phyloP scores from a whole-genome alignment of 30 jellyfish, hydroid and myxozoan genomes.

The Clytia hemisphaerica region DNA sequence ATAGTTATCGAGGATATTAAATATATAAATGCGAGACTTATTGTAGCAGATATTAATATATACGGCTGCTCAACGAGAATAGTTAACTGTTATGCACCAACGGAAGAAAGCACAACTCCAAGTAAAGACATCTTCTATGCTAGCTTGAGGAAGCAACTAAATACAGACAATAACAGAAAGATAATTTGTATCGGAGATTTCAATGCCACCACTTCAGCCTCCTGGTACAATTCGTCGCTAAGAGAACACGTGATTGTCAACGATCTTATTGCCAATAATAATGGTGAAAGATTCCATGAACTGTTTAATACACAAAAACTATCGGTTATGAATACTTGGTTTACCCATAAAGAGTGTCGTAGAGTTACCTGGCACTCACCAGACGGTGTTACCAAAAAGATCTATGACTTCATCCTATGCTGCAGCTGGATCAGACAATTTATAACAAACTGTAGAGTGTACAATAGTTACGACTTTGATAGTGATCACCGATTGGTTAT shows the following conservation, averaged over 20 bases:
- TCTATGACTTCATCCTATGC: not conserved
- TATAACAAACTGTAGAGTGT: slow-evolving; percentile 1
- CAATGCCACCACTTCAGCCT: not conserved
- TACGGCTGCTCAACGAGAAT: not conserved
- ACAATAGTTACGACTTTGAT: slow-evolving; percentile 9
- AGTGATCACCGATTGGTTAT: slow-evolving; percentile 4
- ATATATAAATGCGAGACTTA: no score
- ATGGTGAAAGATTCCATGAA: not conserved
- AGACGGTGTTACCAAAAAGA: not conserved
- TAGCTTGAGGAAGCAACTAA: not conserved
- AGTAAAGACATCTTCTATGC: not conserved
- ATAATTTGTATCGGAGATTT: slow-evolving; percentile 5
- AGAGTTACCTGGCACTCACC: slow-evolving; percentile 17
- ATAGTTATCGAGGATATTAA: no score
- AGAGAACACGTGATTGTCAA: not conserved
- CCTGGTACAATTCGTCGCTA: not conserved
- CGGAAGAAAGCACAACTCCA: not conserved
- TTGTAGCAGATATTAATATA: no score
- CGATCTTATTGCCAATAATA: slow-evolving; percentile 3
- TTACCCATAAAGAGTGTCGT: slow-evolving; percentile 11
- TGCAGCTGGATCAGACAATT: slow-evolving; percentile 4
- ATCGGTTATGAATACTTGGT: slow-evolving; percentile 1
- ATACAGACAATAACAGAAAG: not conserved
- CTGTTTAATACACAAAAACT: not conserved
- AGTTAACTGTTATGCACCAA: not conserved